Conservation (phyloP, 1,140 invertebrate genomes). For the Drosophila ercepeae region DNA sequence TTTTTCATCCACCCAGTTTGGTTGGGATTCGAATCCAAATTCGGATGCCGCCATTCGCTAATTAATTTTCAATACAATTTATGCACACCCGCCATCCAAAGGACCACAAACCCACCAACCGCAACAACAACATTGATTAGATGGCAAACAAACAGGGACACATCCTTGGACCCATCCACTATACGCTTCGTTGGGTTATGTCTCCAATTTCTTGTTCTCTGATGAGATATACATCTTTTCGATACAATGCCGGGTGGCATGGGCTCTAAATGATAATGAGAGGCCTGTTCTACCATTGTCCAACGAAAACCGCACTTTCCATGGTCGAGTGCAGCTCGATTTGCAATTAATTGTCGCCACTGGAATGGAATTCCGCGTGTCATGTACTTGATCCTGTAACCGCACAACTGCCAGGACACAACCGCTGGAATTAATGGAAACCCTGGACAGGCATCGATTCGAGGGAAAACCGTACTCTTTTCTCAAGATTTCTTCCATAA, state of each 20-base stretch:
- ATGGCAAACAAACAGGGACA: not conserved
- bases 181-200: no score
- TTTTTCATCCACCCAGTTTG: conserved; percentile 36
- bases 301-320: not conserved
- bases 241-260: no score
- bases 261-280: no score
- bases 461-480: no score
- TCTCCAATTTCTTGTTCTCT: no score
- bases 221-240: no score
- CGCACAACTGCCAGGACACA: not conserved
- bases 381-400: not conserved
- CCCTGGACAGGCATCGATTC: no score
- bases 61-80: conserved; percentile 70
- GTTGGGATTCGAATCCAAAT: not conserved
- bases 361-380: not conserved
- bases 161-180: no score
- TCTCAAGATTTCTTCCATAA: no score
- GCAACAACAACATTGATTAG: conserved; percentile 4
- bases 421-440: not conserved
- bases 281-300: no score
- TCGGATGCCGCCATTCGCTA: conserved; percentile 33
- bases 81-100: conserved; percentile 15
- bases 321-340: not conserved
- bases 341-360: conserved; percentile 11
- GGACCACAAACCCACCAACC: not conserved